Percentiles rank a stretch among this genome's conserved stretches.
Evolutionary conservation across 2,888 invertebrate genomes (phyloP).

Genomic region (Pristionchus arcanus): DNA sequence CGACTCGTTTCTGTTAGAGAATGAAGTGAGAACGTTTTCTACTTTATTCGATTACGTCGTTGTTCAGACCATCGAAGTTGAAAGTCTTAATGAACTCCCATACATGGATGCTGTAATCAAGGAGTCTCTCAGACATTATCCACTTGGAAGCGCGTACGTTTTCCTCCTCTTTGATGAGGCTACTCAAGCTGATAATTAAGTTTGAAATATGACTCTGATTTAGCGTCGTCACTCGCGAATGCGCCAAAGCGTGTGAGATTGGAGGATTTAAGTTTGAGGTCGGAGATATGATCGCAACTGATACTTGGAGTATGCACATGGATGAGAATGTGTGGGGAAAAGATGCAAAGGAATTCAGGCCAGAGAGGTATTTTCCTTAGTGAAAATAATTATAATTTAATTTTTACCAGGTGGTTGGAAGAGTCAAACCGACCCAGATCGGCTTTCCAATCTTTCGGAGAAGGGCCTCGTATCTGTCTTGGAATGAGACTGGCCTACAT

Average conservation of each 20-base stretch:
- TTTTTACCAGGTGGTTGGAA: constrained; percentile 54
- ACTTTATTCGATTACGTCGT: constrained; percentile 58
- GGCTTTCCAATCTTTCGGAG: constrained; percentile 65
- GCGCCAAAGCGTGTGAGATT: neutral
- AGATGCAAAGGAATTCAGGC: constrained; percentile 45
- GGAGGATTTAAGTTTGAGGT: neutral
- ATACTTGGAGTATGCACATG: constrained; percentile 54
- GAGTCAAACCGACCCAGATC: constrained; percentile 3
- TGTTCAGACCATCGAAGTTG: constrained; percentile 63
- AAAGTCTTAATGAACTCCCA: constrained; percentile 66
- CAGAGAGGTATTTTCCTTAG: neutral
- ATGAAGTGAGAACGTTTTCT: constrained; percentile 55
- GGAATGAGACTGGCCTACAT: constrained; percentile 73
- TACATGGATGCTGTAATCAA: constrained; percentile 73
- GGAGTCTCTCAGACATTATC: constrained; percentile 71
- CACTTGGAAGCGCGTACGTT: constrained; percentile 70
- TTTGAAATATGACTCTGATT: neutral
- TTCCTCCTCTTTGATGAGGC: neutral
- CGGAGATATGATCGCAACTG: constrained; percentile 12
- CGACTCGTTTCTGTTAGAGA: constrained; percentile 56
- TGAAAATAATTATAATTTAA: neutral
- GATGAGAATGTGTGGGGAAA: constrained; percentile 44
- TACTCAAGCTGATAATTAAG: neutral
- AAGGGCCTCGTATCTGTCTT: constrained; percentile 73
- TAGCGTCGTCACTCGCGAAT: constrained; percentile 24